Evolutionary conservation across 2,888 invertebrate genomes (phyloP).

Genomic region (Incurvaria masculella): DNA sequence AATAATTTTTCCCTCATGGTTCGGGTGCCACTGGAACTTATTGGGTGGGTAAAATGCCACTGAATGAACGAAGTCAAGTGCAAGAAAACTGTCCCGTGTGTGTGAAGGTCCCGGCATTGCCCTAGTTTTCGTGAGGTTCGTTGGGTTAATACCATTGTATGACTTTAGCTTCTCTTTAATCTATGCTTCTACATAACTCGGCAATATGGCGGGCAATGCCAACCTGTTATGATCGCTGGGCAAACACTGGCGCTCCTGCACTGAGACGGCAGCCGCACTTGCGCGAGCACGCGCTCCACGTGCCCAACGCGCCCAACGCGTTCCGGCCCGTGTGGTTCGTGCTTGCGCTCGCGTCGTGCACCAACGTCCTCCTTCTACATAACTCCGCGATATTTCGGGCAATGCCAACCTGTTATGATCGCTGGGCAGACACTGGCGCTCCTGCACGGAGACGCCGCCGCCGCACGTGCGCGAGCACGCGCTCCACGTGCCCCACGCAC

Average conservation of each 20-base stretch:
- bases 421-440: constrained; percentile 59
- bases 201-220: too few species aligned
- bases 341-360: background rate
- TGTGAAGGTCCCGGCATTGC: too few species aligned
- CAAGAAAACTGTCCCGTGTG: too few species aligned
- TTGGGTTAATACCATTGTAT: too few species aligned
- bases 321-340: constrained; percentile 24
- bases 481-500: constrained; percentile 70
- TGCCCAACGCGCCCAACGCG: constrained; percentile 69
- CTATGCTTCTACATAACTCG: too few species aligned
- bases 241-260: constrained; percentile 68
- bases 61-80: too few species aligned
- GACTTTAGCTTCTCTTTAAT: too few species aligned
- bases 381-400: too few species aligned
- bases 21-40: too few species aligned
- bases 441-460: constrained; percentile 68
- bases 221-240: constrained; percentile 52
- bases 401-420: constrained; percentile 15
- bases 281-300: constrained; percentile 72
- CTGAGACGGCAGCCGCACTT: constrained; percentile 71
- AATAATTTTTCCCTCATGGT: too few species aligned
- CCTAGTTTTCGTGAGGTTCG: too few species aligned
- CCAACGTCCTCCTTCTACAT: background rate
- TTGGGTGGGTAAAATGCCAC: too few species aligned
- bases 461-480: constrained; percentile 73